Evolutionary conservation across 2,888 invertebrate species (phyloP).

Genomic region (Dasysyrphus tricinctus): DNA sequence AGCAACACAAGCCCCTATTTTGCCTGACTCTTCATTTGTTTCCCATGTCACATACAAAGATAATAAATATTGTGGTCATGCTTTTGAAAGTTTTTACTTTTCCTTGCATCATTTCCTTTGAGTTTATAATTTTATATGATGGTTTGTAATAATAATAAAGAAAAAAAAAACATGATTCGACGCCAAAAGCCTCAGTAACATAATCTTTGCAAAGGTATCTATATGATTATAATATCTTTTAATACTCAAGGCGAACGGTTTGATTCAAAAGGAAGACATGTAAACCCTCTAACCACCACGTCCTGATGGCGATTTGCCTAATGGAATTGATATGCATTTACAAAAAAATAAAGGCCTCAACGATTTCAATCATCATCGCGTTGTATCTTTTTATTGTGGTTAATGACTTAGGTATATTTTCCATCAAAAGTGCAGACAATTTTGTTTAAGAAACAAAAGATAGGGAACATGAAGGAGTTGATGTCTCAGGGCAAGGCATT

Average conservation of each 20-base stretch:
- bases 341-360: slow-evolving; percentile 37
- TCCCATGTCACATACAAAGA: slow-evolving; percentile 52
- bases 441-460: background rate
- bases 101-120: slow-evolving; percentile 46
- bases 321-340: slow-evolving; percentile 62
- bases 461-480: background rate
- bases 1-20: background rate
- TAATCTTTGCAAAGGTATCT: slow-evolving; percentile 39
- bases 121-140: slow-evolving; percentile 29
- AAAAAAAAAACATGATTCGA: slow-evolving; percentile 27
- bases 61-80: slow-evolving; percentile 65
- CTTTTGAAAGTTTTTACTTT: slow-evolving; percentile 70
- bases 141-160: slow-evolving; percentile 12
- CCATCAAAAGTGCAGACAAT: background rate
- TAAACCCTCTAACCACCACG: slow-evolving; percentile 64
- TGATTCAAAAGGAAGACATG: slow-evolving; percentile 28
- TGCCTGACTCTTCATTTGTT: slow-evolving; percentile 30
- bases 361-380: slow-evolving; percentile 20
- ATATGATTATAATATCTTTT: slow-evolving; percentile 7
- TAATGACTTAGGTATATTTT: slow-evolving; percentile 50
- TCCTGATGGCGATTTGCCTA: slow-evolving; percentile 51
- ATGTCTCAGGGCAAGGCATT: background rate
- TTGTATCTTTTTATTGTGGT: slow-evolving; percentile 42
- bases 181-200: slow-evolving; percentile 42
- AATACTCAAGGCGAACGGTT: slow-evolving; percentile 20